phyloP scores from a whole-genome alignment of 2,113 vertebrate genomes.

The Rhynchopsitta pachyrhyncha region DNA sequence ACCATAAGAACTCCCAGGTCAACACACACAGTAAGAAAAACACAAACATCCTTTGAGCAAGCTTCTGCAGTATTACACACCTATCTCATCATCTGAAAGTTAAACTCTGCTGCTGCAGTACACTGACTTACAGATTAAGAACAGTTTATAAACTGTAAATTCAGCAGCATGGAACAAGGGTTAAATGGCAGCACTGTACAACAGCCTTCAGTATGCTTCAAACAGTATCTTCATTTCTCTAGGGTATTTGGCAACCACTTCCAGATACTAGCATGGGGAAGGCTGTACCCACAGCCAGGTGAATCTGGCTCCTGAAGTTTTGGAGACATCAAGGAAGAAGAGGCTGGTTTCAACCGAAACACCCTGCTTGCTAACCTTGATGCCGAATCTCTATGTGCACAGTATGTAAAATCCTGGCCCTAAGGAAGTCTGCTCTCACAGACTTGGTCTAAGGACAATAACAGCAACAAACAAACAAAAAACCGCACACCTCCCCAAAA shows the following conservation, averaged over 20 bases:
- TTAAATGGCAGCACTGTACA: not conserved
- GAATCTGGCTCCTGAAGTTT: not conserved
- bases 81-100: not conserved
- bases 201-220: not conserved
- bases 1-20: slow-evolving; percentile 24
- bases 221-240: not conserved
- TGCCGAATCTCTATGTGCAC: not conserved
- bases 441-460: not conserved
- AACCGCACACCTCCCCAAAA: not conserved
- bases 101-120: not conserved
- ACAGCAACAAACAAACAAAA: not conserved
- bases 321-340: not conserved
- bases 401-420: not conserved
- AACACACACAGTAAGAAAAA: not conserved
- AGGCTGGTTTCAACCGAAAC: not conserved
- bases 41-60: not conserved
- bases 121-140: not conserved
- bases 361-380: not conserved
- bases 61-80: not conserved
- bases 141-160: not conserved
- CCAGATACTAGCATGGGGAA: not conserved
- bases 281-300: not conserved
- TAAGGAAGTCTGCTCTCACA: not conserved
- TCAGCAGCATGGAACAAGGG: not conserved
- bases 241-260: not conserved